Base-by-base conservation (phyloP, 2,888 invertebrate species). In the Diadromus collaris region DNA sequence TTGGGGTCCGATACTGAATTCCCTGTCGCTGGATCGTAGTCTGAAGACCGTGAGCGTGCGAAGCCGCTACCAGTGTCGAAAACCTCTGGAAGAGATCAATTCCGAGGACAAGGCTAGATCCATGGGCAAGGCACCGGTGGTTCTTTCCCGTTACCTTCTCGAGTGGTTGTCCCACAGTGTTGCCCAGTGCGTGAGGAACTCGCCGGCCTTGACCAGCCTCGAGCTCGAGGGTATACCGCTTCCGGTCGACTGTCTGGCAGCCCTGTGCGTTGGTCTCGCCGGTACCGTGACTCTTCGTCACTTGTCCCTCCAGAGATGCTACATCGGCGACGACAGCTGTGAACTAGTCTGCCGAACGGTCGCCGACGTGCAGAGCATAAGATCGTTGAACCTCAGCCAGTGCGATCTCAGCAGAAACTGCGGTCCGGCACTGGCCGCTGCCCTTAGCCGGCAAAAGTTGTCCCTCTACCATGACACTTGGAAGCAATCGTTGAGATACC, bases 401-500 rank as follows among this genome's bases (percentile, higher is more conserved):
- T 96, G 96, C 88, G 93, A 94, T 16, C 88, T 96, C 13, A 94
- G 94, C 0, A 87, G 92, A 1, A 90, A 92, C 38, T 95, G 95
- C 24, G 95, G 95, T 0, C 91, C 92, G 0, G 92, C 93, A 68
- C 91, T 96, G 46, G 94, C 95, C 0, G 94, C 87, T 1, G 89
- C 86, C 4, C 85, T 90, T 3, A 90, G 94, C 92, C 93, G 93
- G 83, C 95, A 95, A 88, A 95, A 95, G 87, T 92, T 95, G 73
- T 92, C 94, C 75, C 93, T 96, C 70, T 96, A 95, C 87, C 95
- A 95, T 82, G 96, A 96, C 87, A 95, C 95, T 79, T 97, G 96
- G 96, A 94, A 95, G 81, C 94, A 95, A 83, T 96, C 96, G 7
- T 89, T 97, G 70, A 93, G 96, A n/a, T 96, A 96, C 87, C 93